Percentiles rank a stretch among this genome's conserved stretches.
phyloP scores from a whole-genome alignment of 35 echinoderm and acorn worm genomes.

The Ophiothrix spiculata region DNA sequence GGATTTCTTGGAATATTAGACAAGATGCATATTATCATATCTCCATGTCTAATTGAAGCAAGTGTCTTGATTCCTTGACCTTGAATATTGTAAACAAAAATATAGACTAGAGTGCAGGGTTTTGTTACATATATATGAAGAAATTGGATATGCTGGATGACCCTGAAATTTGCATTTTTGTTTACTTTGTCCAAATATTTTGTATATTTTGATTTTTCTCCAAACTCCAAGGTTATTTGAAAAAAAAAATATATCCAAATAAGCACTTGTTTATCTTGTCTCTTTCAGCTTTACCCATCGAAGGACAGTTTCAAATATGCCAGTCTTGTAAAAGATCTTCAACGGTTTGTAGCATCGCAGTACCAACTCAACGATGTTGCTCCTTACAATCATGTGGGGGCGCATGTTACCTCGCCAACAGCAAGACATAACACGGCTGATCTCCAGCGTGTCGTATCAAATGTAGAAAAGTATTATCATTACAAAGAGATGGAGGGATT shows the following conservation, averaged over 20 bases:
- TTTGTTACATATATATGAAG: no score
- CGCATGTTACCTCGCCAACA: background rate
- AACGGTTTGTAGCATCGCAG: constrained; percentile 32
- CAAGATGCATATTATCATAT: no score
- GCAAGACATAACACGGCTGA: constrained; percentile 55
- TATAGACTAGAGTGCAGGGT: no score
- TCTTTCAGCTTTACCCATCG: constrained; percentile 76
- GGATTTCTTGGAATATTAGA: background rate
- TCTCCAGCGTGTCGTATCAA: constrained; percentile 50
- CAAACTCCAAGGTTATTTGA: no score
- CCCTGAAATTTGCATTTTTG: no score
- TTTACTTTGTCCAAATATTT: no score
- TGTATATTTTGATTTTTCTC: no score
- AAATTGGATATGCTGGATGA: no score
- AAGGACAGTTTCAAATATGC: constrained; percentile 50
- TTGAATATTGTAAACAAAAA: no score
- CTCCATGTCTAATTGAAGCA: no score
- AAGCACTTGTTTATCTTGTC: background rate
- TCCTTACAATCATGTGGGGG: constrained; percentile 11
- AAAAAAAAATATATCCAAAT: background rate
- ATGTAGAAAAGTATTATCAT: constrained; percentile 48
- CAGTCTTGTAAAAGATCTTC: constrained; percentile 58
- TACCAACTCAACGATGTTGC: constrained; percentile 13
- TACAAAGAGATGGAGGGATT: background rate
- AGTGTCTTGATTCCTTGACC: no score